Percentiles rank a stretch among this genome's conserved stretches.
These are phyloP conservation scores for Plecturocebus donacophilus DNA, from an alignment of 2,113 vertebrate species.

Conservation along the genomic window DNA sequence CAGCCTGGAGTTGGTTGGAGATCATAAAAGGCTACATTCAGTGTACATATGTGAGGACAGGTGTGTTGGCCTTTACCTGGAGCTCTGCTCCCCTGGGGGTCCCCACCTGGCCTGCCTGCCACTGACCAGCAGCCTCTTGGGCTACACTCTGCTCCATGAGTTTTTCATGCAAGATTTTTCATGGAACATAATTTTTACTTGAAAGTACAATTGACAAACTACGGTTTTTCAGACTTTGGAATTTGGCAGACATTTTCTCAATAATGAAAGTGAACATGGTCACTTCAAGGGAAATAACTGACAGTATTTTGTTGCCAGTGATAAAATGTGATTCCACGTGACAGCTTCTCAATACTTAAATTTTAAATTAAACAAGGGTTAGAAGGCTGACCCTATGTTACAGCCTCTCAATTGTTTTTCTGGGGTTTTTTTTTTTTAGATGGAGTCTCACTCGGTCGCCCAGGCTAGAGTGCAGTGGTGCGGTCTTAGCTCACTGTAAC, in stretches of 20 bases:
- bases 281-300: not conserved
- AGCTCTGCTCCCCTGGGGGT: not conserved
- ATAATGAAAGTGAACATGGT: not conserved
- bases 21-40: not conserved
- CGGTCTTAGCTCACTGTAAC: no score
- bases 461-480: no score
- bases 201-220: not conserved
- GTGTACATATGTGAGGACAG: not conserved
- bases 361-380: not conserved
- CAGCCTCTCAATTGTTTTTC: not conserved
- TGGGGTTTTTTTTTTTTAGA: no score
- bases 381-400: not conserved
- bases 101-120: not conserved
- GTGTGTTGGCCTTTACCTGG: not conserved
- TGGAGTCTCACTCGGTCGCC: no score
- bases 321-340: not conserved
- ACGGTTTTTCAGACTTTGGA: not conserved
- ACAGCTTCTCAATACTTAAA: not conserved
- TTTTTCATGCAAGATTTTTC: not conserved
- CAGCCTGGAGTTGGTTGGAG: not conserved
- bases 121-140: not conserved
- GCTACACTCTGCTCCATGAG: not conserved
- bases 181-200: not conserved
- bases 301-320: not conserved
- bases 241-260: not conserved